phyloP scores from a whole-genome alignment of 2,797 vertebrate species.

The Darevskia mixta region DNA sequence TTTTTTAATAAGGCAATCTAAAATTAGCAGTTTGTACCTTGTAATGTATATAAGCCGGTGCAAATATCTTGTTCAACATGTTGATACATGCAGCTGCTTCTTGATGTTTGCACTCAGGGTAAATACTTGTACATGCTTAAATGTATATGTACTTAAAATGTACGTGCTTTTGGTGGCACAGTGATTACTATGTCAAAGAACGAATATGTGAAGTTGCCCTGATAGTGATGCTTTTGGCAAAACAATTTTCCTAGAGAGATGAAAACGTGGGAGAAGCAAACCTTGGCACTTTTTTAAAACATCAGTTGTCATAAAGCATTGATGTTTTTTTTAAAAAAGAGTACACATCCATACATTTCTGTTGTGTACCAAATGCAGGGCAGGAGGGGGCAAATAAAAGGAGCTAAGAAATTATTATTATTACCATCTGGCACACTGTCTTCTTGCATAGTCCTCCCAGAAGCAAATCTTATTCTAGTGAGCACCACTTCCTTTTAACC shows the following conservation, averaged over 20 bases:
- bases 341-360: background rate
- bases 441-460: background rate
- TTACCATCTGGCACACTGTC: background rate
- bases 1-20: background rate
- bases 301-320: background rate
- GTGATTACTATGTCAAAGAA: background rate
- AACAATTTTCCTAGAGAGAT: background rate
- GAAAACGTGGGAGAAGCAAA: background rate
- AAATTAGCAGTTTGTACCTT: background rate
- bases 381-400: background rate
- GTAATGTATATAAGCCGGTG: background rate
- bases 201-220: background rate
- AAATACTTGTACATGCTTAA: background rate
- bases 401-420: background rate
- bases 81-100: background rate
- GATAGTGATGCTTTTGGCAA: background rate
- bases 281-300: background rate
- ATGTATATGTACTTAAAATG: too few relatives aligned
- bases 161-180: background rate
- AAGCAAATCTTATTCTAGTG: background rate
- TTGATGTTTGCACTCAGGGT: background rate
- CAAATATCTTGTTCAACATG: background rate
- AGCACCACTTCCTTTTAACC: background rate
- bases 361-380: background rate
- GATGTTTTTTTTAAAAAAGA: background rate